Percentiles rank a stretch among this genome's conserved stretches.
phyloP scores from a whole-genome alignment of 2,888 invertebrate species.

The Nemapogon koenigi region DNA sequence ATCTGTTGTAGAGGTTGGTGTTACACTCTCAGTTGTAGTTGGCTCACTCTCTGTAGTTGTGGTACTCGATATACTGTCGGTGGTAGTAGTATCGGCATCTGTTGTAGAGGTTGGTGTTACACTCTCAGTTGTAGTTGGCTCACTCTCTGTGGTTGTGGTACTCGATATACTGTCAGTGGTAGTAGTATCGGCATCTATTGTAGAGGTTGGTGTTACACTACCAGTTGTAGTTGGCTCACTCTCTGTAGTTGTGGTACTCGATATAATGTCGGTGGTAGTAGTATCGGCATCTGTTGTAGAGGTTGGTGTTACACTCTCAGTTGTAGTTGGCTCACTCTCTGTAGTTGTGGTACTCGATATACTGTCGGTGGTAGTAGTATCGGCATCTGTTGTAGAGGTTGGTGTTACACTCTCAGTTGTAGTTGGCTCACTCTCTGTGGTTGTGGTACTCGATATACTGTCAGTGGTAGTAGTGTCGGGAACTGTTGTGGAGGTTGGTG shows the following conservation, averaged over 20 bases:
- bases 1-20: neutral
- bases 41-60: neutral
- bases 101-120: slow-evolving; percentile 10
- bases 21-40: neutral
- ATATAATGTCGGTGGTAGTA: neutral
- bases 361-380: neutral
- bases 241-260: slow-evolving; percentile 1
- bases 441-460: neutral
- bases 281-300: neutral
- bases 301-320: slow-evolving; percentile 1
- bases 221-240: slow-evolving; percentile 11
- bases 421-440: too few relatives aligned
- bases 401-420: neutral
- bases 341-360: too few relatives aligned
- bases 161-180: slow-evolving; percentile 7
- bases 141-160: neutral
- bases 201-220: slow-evolving; percentile 5
- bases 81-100: neutral
- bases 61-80: slow-evolving; percentile 1
- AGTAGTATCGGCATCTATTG: neutral
- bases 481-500: slow-evolving; percentile 1
- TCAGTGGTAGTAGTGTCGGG: neutral
- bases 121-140: slow-evolving; percentile 10
- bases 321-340: slow-evolving; percentile 1
- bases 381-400: neutral